These are phyloP conservation scores for Phalacrocorax pelagicus DNA, from an alignment of 2,113 vertebrate genomes.

Conservation along the genomic window DNA sequence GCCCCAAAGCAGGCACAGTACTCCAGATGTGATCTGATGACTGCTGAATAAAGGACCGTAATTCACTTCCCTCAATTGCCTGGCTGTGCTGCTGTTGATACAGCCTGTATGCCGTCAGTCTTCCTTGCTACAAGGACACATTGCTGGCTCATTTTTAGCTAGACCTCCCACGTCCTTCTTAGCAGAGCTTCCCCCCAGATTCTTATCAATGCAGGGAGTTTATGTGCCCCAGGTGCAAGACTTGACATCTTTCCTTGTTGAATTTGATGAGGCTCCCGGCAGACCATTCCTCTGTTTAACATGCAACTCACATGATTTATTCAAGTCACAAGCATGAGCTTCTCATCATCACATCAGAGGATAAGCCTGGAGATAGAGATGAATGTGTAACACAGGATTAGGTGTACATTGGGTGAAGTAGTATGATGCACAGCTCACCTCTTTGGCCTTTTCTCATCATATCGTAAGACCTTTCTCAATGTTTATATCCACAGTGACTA, in stretches of 20 bases:
- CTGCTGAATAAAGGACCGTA: not conserved
- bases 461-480: not conserved
- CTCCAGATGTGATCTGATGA: not conserved
- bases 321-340: slow-evolving; percentile 39
- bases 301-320: slow-evolving; percentile 30
- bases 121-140: not conserved
- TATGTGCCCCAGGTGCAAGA: not conserved
- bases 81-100: not conserved
- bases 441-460: slow-evolving; percentile 8
- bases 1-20: not conserved
- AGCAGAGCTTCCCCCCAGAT: not conserved
- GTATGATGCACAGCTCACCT: not conserved
- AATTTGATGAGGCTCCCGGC: not conserved
- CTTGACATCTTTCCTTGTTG: slow-evolving; percentile 5
- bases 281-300: slow-evolving; percentile 29
- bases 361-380: slow-evolving; percentile 12
- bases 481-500: not conserved
- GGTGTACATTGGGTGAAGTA: slow-evolving; percentile 5
- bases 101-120: not conserved
- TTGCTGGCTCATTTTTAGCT: not conserved
- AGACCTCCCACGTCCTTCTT: not conserved
- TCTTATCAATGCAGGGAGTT: not conserved
- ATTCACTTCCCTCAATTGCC: not conserved
- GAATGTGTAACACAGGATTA: slow-evolving; percentile 45
- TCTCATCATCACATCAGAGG: slow-evolving; percentile 35